Conservation (phyloP, 2,113 vertebrate genomes). For the Prunella himalayana region DNA sequence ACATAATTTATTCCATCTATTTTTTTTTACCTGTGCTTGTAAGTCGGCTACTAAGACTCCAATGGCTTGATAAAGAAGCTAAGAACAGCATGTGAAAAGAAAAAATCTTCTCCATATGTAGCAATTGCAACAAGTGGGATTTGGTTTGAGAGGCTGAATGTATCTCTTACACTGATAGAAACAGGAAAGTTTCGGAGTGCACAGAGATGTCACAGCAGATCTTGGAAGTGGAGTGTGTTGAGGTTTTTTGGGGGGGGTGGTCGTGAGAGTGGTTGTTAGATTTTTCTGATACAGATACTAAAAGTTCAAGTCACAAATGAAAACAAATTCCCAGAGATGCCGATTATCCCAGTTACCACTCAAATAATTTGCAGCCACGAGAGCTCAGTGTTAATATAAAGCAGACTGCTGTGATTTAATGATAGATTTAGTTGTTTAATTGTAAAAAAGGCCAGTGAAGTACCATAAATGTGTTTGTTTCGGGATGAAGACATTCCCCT, state of each 20-base stretch:
- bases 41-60: background rate
- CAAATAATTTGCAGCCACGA: background rate
- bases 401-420: background rate
- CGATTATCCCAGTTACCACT: background rate
- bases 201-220: background rate
- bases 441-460: background rate
- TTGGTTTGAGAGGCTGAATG: background rate
- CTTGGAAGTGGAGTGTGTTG: background rate
- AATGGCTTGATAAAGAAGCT: background rate
- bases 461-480: background rate
- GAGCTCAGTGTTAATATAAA: background rate
- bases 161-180: background rate
- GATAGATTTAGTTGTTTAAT: background rate
- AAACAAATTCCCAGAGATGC: background rate
- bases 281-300: background rate
- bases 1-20: background rate
- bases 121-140: background rate
- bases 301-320: background rate
- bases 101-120: background rate
- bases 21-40: background rate
- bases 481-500: background rate
- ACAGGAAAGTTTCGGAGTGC: background rate
- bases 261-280: background rate
- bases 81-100: background rate
- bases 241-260: accelerated